Evolutionary conservation across 1,140 invertebrate genomes (phyloP), one percentile per base, ranked within the genome.

Genomic region (Hyles euphorbiae): DNA sequence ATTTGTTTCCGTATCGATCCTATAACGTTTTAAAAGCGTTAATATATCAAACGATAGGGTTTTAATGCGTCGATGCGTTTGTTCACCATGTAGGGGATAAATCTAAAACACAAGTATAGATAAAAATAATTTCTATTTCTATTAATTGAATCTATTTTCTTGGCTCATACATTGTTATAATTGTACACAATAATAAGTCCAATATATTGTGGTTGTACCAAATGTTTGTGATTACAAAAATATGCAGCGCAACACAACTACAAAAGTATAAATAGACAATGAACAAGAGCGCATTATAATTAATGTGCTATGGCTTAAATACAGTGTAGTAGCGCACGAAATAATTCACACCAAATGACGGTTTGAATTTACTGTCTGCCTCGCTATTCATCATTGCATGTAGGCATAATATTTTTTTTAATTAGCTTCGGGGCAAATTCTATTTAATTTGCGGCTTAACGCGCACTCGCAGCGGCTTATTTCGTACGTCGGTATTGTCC

Each of bases 351-450:
- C n/a, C 5, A 48, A 48, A 44, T 34, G 47, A 40, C 36, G 5
- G 51, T 58, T 57, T 40, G 32, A 58, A 53, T 22, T 22, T 22
- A 58, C 11, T 49, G 53, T 58, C 59, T 46, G 53, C 44, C 33
- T 61, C 61, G 66, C 63, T 72, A 68, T 74, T 69, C 56, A 62
- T 56, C 51, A 54, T 52, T 54, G 65, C 44, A 8, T 40, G 36
- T 40, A 40, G 36, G 36, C 33, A 70, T 67, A 43, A 52, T 76
- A 72, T 67, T 65, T 72, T 83, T 48, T 78, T 81, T 78, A 86
- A 84, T 84, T 81, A 80, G 75, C 69, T 72, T 54, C 68, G 72
- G 68, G 74, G 80, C 75, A 78, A 80, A 81, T 81, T 78, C 72
- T 79, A 78, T 82, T 87, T 81, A 79, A 76, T 82, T 77, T 85